Conservation (phyloP, 2,797 vertebrate genomes). For the Anguilla anguilla region DNA sequence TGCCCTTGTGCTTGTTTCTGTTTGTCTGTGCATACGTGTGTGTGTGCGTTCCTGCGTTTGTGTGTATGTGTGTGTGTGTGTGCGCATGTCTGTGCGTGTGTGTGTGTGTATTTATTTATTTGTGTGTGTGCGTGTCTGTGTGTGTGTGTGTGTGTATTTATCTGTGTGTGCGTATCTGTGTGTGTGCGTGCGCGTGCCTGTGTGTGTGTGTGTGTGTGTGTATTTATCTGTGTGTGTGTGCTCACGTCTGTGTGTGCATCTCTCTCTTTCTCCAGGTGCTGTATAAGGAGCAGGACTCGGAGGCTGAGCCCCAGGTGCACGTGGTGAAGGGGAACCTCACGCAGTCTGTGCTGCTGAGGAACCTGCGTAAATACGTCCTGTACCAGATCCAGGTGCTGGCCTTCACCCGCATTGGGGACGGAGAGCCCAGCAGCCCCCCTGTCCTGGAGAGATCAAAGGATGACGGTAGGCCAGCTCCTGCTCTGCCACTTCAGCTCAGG, state of each 20-base stretch:
- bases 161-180: slow-evolving; percentile 32
- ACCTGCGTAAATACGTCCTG: slow-evolving; percentile 80
- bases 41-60: slow-evolving; percentile 31
- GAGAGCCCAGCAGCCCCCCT: slow-evolving; percentile 77
- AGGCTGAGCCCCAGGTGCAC: slow-evolving; percentile 71
- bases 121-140: slow-evolving; percentile 8
- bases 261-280: slow-evolving; percentile 72
- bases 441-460: slow-evolving; percentile 84
- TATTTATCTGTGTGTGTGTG: not conserved
- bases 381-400: slow-evolving; percentile 88
- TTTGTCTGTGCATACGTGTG: slow-evolving; percentile 43
- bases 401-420: slow-evolving; percentile 85
- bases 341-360: slow-evolving; percentile 72
- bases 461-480: slow-evolving; percentile 74
- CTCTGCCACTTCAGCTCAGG: not conserved
- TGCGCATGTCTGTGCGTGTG: not conserved
- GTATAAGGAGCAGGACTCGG: slow-evolving; percentile 75
- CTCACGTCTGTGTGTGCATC: not conserved
- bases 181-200: not conserved
- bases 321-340: slow-evolving; percentile 81
- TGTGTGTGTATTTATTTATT: not conserved
- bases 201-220: not conserved
- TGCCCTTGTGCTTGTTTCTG: not conserved
- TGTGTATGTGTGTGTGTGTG: not conserved
- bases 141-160: not conserved